phyloP scores from a whole-genome alignment of 2,888 invertebrate species.

The Melinaea menophilus region DNA sequence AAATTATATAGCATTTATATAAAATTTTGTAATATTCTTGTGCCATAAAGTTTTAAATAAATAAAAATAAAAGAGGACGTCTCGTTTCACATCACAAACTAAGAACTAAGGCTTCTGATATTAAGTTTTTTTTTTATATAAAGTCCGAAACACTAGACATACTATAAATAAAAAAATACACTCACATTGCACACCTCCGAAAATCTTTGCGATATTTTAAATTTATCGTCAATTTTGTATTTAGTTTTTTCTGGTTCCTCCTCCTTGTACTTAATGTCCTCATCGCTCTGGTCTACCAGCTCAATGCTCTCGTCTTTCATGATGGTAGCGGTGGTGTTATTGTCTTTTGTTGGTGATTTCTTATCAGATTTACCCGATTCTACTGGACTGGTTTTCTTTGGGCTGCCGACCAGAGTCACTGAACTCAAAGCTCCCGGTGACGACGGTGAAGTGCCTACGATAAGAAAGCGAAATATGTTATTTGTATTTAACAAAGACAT shows the following conservation, averaged over 20 bases:
- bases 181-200: conserved; percentile 55
- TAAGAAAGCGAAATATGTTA: neutral
- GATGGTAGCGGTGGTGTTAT: conserved; percentile 52
- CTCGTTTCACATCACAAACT: no score
- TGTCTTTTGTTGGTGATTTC: conserved; percentile 55
- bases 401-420: conserved; percentile 83
- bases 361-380: conserved; percentile 45
- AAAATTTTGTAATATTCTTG: no score
- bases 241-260: conserved; percentile 65
- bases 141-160: conserved; percentile 2
- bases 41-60: no score
- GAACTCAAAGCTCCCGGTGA: conserved; percentile 87
- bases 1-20: no score
- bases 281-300: conserved; percentile 68
- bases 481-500: neutral
- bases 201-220: conserved; percentile 69
- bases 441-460: conserved; percentile 74
- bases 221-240: conserved; percentile 63
- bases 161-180: neutral
- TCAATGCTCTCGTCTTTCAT: conserved; percentile 70
- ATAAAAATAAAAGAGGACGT: no score
- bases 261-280: conserved; percentile 67
- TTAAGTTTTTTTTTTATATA: no score
- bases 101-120: no score
- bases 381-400: conserved; percentile 57